These are phyloP conservation scores for Drosophila pegasa DNA, from an alignment of 2,888 invertebrate genomes.

Conservation along the genomic window DNA sequence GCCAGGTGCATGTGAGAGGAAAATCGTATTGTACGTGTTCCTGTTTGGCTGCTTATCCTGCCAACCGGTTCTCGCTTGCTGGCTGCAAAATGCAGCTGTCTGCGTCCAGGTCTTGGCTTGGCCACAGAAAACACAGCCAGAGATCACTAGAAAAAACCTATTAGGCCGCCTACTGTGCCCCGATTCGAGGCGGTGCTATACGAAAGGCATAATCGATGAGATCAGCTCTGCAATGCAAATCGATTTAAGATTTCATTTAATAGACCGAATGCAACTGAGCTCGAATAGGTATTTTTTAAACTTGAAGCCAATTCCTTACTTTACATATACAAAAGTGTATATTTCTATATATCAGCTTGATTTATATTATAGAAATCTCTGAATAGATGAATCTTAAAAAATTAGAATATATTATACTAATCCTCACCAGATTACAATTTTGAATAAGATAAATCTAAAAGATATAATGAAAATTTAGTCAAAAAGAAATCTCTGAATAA, in stretches of 20 bases:
- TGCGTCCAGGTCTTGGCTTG: constrained; percentile 14
- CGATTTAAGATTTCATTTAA: constrained; percentile 22
- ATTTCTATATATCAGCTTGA: neutral
- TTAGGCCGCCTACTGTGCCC: constrained; percentile 54
- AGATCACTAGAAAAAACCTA: constrained; percentile 31
- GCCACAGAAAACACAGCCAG: constrained; percentile 23
- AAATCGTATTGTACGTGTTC: constrained; percentile 58
- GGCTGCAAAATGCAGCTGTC: constrained; percentile 72
- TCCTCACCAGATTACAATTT: no score
- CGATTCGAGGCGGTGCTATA: constrained; percentile 29
- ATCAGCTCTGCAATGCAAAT: constrained; percentile 30
- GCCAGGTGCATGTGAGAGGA: constrained; percentile 66
- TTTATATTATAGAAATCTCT: neutral
- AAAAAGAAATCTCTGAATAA: no score
- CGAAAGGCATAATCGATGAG: constrained; percentile 46
- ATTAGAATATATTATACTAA: no score
- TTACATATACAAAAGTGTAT: no score
- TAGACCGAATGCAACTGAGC: neutral
- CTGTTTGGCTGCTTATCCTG: constrained; percentile 52
- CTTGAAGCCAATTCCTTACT: no score
- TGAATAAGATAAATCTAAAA: no score
- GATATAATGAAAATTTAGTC: no score
- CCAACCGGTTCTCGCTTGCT: constrained; percentile 50
- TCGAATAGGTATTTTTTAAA: neutral
- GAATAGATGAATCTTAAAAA: neutral